Evolutionary conservation across 2,888 invertebrate genomes (phyloP), one percentile per base, ranked within the genome.

Genomic region (Apodemia arnacis): DNA sequence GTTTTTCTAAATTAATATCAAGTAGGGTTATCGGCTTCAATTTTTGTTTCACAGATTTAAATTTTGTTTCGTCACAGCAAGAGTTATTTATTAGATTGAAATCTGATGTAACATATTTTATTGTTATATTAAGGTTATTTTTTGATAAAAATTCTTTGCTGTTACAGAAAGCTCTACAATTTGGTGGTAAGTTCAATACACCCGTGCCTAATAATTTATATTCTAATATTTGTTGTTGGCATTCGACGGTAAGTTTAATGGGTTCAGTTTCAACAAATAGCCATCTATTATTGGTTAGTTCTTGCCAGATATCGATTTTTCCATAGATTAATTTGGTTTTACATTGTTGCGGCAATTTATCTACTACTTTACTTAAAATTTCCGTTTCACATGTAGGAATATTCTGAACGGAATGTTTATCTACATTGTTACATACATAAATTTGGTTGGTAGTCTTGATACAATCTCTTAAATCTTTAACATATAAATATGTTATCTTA

Each of bases 231-330:
- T 41, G 21, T 13, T 11, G 7, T 27, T 78, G 69, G 21, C 66
- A 69, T 27, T 78, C 69, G 3, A 78, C 44, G 24, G 44, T 69
- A 2, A 78, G 69, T 66, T 78, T 69, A 38, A n/a, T 66, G n/a
- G 78, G 78, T 21, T 78, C 78, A 44, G 69, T 24, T 66, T 78
- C 41, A 13, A 78, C 27, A 24, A 78, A 78, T 78, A 78, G 27
- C 78, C 78, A 78, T 78, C 69, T 78, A 38, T 78, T 78, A 15
- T 24, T 38, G 24, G 21, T 78, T n/a, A 78, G 15, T 78, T 78
- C 78, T 78, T 66, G 78, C 66, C 78, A 78, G 24, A 78, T 78
- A 78, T 78, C 77, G 31, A 77, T 63, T 77, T 59, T 44, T 6
- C 38, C 78, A 66, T 41, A 15, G 24, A 78, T 78, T 11, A 69